Conservation (phyloP, 2,888 invertebrate species). For the Gerris lacustris region DNA sequence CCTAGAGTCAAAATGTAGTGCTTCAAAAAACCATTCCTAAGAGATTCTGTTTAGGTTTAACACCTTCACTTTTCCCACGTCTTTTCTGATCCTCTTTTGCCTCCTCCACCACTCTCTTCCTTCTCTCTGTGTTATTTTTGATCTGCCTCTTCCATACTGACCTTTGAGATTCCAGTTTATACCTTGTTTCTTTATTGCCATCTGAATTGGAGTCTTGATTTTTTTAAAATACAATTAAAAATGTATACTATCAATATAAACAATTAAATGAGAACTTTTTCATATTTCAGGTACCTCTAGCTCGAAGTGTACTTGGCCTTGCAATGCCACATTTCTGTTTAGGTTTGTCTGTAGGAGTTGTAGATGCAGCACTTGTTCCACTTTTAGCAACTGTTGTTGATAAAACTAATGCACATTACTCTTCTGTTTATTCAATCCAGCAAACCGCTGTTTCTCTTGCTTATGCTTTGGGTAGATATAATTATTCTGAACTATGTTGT, state of each 20-base stretch:
- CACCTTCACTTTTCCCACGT: too few species aligned
- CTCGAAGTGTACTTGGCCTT: slow-evolving; percentile 48
- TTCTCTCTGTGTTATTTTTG: background rate
- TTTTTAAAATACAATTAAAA: too few species aligned
- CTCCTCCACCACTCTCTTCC: background rate
- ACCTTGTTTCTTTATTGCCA: too few species aligned
- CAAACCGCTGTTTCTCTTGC: slow-evolving; percentile 71
- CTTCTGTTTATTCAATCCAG: slow-evolving; percentile 69
- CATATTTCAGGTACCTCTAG: slow-evolving; percentile 48
- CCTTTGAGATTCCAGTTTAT: too few species aligned
- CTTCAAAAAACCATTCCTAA: background rate
- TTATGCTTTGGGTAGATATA: slow-evolving; percentile 53
- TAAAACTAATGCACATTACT: slow-evolving; percentile 51
- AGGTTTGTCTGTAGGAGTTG: slow-evolving; percentile 67
- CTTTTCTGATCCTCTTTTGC: background rate
- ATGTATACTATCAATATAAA: too few species aligned
- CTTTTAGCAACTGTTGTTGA: slow-evolving; percentile 62
- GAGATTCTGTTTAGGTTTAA: too few species aligned
- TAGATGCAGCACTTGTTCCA: slow-evolving; percentile 71
- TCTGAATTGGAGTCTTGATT: too few species aligned
- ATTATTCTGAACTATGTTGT: background rate
- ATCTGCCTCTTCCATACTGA: too few species aligned
- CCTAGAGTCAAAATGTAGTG: too few species aligned
- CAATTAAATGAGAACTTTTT: too few species aligned
- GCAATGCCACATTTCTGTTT: slow-evolving; percentile 64